Evolutionary conservation across 2,888 invertebrate species (phyloP), one percentile per base, ranked within the genome.

Genomic region (Vannuccia rotundouncinata): DNA sequence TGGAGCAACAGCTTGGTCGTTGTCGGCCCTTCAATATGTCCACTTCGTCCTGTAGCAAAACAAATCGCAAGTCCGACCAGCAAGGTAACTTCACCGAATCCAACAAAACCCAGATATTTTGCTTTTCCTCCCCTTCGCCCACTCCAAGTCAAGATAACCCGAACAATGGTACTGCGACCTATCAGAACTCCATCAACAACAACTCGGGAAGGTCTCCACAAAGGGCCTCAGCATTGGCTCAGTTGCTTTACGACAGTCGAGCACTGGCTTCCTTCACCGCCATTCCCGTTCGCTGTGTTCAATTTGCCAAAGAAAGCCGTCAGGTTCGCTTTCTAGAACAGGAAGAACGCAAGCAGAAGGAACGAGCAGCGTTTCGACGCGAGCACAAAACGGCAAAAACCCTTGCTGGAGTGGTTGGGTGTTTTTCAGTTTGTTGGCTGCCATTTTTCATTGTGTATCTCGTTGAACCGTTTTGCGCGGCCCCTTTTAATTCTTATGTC

Each of bases 311-410:
- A 66, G 66, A 17, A 27, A 66, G 66, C 17, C 45, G 59, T 22
- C 60, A 29, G 2, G 78, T 78, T 28, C 59, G 78, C n/a, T 78
- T 78, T 60, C 59, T 60, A 59, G 78, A 78, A 59, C 59, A 78
- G 13, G 78, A 78, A 13, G 66, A 66, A 28, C 28, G 59, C 25
- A 45, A 75, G 10, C 81, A 79, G 31, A 81, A 81, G 1, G 82
- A 84, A 74, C 82, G 83, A 59, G 82, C 87, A 1, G 87, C 88
- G n/a, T 87, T 90, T 81, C 90, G 93, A 78, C 90, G 93, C 77
- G 94, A 94, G 86, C 93, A 93, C 0, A 94, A 94, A 89, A 94
- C 94, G 0, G 94, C 94, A 0, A 93, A 94, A 85, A 94, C 94
- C 0, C 87, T 94, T 77, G 93, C 93, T 82, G 91, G 94, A 1